phyloP scores from a whole-genome alignment of 2,797 vertebrate genomes.

The Rhabdophis nuchalis region DNA sequence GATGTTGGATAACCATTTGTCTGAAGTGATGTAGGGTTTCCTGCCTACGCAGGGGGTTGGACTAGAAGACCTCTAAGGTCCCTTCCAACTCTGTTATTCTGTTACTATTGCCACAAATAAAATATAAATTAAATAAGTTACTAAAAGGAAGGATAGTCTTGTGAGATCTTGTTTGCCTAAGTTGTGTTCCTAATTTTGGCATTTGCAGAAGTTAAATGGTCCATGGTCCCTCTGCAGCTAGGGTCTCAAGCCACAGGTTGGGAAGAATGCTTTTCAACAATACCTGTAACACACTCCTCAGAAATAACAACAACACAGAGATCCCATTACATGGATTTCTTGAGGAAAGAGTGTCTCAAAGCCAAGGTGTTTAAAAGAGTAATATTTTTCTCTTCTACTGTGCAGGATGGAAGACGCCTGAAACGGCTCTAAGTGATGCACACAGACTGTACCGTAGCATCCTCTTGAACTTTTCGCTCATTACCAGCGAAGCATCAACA shows the following conservation, averaged over 20 bases:
- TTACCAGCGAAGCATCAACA: conserved; percentile 75
- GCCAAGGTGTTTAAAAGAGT: not conserved
- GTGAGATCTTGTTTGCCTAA: not conserved
- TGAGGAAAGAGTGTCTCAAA: not conserved
- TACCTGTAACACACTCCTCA: not conserved
- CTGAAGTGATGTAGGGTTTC: too few relatives aligned
- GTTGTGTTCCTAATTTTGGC: not conserved
- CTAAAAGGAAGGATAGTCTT: not conserved
- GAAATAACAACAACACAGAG: not conserved
- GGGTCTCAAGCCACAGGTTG: not conserved
- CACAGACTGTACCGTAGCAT: conserved; percentile 87
- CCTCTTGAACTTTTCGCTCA: conserved; percentile 72
- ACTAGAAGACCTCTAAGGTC: too few relatives aligned
- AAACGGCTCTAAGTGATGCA: conserved; percentile 77
- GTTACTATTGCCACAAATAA: not conserved
- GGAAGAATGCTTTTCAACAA: not conserved
- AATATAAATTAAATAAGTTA: not conserved
- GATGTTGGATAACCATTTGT: too few relatives aligned
- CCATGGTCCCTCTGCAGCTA: not conserved
- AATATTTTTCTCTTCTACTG: rapidly evolving
- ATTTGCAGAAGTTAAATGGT: not conserved
- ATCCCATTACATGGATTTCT: not conserved
- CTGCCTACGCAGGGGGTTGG: too few relatives aligned
- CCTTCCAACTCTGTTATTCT: too few relatives aligned
- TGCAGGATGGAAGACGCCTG: conserved; percentile 79